phyloP scores from a whole-genome alignment of 2,797 vertebrate species.

The Yasuhikotakia modesta region DNA sequence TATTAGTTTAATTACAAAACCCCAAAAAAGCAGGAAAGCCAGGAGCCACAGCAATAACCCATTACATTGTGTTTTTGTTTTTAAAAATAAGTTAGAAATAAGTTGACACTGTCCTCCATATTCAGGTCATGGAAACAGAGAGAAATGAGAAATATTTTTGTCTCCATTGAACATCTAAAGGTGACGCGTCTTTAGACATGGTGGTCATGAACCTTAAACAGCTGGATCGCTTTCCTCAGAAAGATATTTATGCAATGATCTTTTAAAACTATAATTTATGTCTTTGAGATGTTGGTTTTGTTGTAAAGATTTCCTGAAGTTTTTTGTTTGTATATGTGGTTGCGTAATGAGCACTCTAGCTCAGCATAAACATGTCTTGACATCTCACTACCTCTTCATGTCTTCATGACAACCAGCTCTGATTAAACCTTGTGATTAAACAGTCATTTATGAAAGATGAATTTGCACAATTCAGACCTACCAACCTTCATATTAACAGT shows the following conservation, averaged over 20 bases:
- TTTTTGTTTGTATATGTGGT: neutral
- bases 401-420: neutral
- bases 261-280: slow-evolving; percentile 7
- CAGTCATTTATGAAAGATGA: slow-evolving; percentile 23
- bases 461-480: slow-evolving; percentile 4
- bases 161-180: neutral
- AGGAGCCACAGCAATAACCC: neutral
- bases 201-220: no score
- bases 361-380: slow-evolving; percentile 43
- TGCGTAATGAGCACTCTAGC: slow-evolving; percentile 24
- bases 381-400: slow-evolving; percentile 5
- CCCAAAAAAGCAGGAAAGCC: neutral
- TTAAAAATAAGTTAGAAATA: neutral
- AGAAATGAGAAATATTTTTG: neutral
- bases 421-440: slow-evolving; percentile 30
- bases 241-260: neutral
- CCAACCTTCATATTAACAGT: neutral
- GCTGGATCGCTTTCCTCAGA: neutral
- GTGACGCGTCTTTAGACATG: no score
- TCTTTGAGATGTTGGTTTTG: neutral
- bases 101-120: neutral
- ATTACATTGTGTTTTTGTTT: no score
- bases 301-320: slow-evolving; percentile 22
- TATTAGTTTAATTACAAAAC: neutral
- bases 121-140: neutral